These are phyloP conservation scores for Agriopis aurantiaria DNA, from an alignment of 2,888 invertebrate species.

Conservation along the genomic window DNA sequence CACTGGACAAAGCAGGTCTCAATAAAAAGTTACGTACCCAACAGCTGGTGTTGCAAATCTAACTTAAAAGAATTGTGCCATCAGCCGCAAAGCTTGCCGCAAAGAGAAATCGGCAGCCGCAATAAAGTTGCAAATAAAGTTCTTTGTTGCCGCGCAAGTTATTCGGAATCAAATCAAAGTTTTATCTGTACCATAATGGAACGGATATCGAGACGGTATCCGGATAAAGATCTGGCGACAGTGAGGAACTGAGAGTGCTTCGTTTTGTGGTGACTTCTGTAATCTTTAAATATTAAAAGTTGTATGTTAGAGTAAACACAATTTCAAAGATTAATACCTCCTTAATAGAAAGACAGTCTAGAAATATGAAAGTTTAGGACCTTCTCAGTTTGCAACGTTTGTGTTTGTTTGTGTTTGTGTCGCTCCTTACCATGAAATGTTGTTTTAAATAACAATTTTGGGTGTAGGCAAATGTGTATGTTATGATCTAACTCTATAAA, in stretches of 20 bases:
- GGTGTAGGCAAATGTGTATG: too few species aligned
- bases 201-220: conserved; percentile 76
- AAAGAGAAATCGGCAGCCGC: conserved; percentile 44
- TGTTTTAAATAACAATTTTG: too few species aligned
- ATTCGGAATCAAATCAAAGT: conserved; percentile 82
- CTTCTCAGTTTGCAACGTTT: too few species aligned
- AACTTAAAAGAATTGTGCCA: conserved; percentile 40
- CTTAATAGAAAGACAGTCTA: too few species aligned
- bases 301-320: neutral
- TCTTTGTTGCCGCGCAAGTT: conserved; percentile 68
- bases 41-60: conserved; percentile 13
- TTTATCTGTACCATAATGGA: conserved; percentile 80
- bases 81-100: conserved; percentile 34
- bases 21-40: neutral
- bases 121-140: conserved; percentile 71
- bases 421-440: too few species aligned
- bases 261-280: conserved; percentile 7
- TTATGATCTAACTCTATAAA: too few species aligned
- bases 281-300: neutral
- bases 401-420: too few species aligned
- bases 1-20: too few species aligned
- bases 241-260: conserved; percentile 54
- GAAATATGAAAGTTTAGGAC: too few species aligned
- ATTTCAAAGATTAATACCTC: too few species aligned
- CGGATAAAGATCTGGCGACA: conserved; percentile 69